Conservation (phyloP, 2,888 invertebrate species). For the Ichneumoninae sp. region DNA sequence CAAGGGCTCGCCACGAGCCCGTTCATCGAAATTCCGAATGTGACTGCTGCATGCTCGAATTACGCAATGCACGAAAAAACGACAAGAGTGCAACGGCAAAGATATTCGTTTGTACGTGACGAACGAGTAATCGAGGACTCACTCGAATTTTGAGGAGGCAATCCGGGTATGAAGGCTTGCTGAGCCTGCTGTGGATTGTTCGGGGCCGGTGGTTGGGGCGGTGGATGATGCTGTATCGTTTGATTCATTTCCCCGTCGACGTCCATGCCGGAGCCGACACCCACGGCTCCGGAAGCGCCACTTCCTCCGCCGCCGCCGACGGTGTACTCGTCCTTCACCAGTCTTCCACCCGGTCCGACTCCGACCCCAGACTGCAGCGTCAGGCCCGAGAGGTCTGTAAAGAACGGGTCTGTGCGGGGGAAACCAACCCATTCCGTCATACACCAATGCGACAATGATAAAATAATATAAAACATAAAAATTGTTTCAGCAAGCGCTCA, state of each 20-base stretch:
- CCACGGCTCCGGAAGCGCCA: slow-evolving; percentile 83
- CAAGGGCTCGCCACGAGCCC: not conserved
- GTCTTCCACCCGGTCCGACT: slow-evolving; percentile 88
- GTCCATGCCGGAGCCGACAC: slow-evolving; percentile 85
- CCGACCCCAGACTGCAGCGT: slow-evolving; percentile 91
- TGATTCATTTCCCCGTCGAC: slow-evolving; percentile 88
- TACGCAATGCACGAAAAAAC: slow-evolving; percentile 9
- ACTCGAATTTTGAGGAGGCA: slow-evolving; percentile 80
- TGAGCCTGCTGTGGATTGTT: slow-evolving; percentile 84
- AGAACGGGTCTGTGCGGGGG: slow-evolving; percentile 84
- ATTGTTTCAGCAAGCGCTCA: slow-evolving; percentile 58
- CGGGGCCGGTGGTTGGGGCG: slow-evolving; percentile 84
- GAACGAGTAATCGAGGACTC: slow-evolving; percentile 60
- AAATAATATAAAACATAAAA: slow-evolving; percentile 56
- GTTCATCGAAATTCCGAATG: not conserved
- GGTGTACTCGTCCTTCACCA: slow-evolving; percentile 97
- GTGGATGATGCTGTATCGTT: slow-evolving; percentile 90
- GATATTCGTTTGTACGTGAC: slow-evolving; percentile 25
- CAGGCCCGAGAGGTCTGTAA: slow-evolving; percentile 94
- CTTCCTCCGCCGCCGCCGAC: slow-evolving; percentile 87
- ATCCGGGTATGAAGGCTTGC: slow-evolving; percentile 79
- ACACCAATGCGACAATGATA: slow-evolving; percentile 81
- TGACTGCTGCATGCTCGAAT: slow-evolving; percentile 6
- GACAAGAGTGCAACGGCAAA: slow-evolving; percentile 48
- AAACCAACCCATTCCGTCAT: slow-evolving; percentile 83